These are phyloP conservation scores for Panagrolaimus sp. DNA, from an alignment of 1,140 invertebrate species.

Conservation along the genomic window DNA sequence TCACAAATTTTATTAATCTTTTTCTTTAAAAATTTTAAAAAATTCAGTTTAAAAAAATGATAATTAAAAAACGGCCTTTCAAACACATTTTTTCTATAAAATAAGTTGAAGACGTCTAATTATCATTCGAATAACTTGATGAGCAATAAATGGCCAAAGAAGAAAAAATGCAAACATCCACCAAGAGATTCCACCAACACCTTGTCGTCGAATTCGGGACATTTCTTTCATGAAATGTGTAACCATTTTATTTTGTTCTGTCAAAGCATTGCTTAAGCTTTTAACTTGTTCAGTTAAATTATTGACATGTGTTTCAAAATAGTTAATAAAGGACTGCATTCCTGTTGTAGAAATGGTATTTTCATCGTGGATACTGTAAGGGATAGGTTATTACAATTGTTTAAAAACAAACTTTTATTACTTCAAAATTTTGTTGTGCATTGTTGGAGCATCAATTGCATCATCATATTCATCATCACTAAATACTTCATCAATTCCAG, in stretches of 20 bases:
- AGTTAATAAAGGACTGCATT: not conserved
- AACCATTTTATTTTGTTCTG: not conserved
- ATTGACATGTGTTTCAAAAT: constrained; percentile 2
- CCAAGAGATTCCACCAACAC: not conserved
- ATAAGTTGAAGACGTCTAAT: too few relatives aligned
- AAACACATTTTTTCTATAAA: too few relatives aligned
- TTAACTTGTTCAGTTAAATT: constrained; percentile 4
- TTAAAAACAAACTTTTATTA: not conserved
- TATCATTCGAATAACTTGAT: not conserved
- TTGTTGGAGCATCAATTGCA: not conserved
- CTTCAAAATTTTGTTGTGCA: not conserved
- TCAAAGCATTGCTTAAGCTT: not conserved
- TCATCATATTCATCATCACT: constrained; percentile 10
- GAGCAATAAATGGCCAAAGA: constrained; percentile 15
- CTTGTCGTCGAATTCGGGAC: not conserved
- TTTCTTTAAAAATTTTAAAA: too few relatives aligned
- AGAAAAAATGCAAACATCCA: constrained; percentile 14
- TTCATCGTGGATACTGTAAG: not conserved
- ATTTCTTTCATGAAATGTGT: constrained; percentile 9
- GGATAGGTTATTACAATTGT: not conserved
- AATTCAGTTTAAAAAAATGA: too few relatives aligned
- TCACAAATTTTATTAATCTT: too few relatives aligned
- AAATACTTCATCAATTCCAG: not conserved
- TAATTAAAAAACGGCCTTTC: too few relatives aligned
- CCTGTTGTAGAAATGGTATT: not conserved